These are phyloP conservation scores for Daubentonia madagascariensis DNA, from an alignment of 2,113 vertebrate genomes.

Conservation along the genomic window DNA sequence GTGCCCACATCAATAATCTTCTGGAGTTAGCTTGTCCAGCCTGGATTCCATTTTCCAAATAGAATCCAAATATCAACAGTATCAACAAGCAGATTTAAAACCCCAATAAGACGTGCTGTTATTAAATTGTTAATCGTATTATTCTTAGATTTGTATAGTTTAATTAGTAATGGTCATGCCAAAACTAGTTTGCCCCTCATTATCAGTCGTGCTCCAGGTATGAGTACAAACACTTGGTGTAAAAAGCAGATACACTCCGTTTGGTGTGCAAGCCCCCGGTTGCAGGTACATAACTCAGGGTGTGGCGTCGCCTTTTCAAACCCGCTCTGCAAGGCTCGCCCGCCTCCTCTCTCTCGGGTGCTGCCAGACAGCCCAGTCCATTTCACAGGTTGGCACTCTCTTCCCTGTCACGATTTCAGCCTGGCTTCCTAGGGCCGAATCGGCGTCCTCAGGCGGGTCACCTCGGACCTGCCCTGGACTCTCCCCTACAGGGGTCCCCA, in stretches of 20 bases:
- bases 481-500: neutral
- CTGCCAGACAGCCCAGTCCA: neutral
- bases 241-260: neutral
- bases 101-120: neutral
- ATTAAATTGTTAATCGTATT: neutral
- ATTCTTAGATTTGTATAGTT: neutral
- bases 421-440: neutral
- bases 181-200: neutral
- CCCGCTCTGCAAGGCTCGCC: neutral
- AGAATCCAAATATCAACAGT: neutral
- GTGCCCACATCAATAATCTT: conserved; percentile 30
- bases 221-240: neutral
- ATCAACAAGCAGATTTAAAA: neutral
- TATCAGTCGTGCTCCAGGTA: neutral
- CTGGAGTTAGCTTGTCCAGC: neutral
- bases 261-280: neutral
- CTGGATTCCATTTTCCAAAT: neutral
- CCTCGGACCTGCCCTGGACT: neutral
- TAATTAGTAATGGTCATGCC: neutral
- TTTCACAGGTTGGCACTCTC: neutral
- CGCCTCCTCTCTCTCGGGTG: neutral
- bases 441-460: neutral
- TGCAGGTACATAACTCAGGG: neutral
- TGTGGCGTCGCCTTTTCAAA: neutral
- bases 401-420: neutral